These are phyloP conservation scores for Apomyelois bistriatella DNA, from an alignment of 2,888 invertebrate genomes.

Conservation along the genomic window DNA sequence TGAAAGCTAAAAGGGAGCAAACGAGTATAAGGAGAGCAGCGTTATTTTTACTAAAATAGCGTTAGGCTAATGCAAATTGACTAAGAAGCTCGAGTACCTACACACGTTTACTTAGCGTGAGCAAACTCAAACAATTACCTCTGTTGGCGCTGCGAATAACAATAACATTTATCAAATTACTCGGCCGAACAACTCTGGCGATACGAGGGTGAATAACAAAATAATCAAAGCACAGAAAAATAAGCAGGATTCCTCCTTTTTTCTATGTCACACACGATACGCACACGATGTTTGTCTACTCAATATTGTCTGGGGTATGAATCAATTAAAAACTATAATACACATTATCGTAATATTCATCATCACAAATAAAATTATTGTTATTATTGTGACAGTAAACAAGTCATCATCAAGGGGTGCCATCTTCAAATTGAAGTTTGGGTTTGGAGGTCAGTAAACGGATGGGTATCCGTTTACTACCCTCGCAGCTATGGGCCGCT, in stretches of 20 bases:
- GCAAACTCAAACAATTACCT: conserved; percentile 60
- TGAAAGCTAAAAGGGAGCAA: background rate
- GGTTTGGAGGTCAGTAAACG: too few relatives aligned
- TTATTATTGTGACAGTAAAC: too few relatives aligned
- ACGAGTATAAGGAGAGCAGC: background rate
- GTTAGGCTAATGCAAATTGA: conserved; percentile 16
- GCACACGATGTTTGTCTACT: too few relatives aligned
- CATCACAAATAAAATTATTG: too few relatives aligned
- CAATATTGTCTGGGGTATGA: too few relatives aligned
- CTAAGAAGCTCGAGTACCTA: conserved; percentile 21
- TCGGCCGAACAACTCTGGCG: conserved; percentile 39
- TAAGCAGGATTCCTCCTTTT: too few relatives aligned
- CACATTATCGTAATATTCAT: too few relatives aligned
- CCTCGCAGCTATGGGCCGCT: too few relatives aligned
- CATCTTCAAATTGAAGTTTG: too few relatives aligned
- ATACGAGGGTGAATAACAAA: conserved; percentile 31
- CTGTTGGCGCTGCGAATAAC: conserved; percentile 66
- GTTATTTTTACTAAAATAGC: background rate
- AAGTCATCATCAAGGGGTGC: too few relatives aligned
- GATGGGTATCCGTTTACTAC: too few relatives aligned
- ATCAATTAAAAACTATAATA: too few relatives aligned
- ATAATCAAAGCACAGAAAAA: background rate
- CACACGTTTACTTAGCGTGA: conserved; percentile 40
- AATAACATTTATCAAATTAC: conserved; percentile 70
- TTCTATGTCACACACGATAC: background rate